A percentile compares a stretch with the other conserved stretches of the same genome.
phyloP scores from a whole-genome alignment of 35 echinoderm and acorn worm species.

The Apostichopus californicus region DNA sequence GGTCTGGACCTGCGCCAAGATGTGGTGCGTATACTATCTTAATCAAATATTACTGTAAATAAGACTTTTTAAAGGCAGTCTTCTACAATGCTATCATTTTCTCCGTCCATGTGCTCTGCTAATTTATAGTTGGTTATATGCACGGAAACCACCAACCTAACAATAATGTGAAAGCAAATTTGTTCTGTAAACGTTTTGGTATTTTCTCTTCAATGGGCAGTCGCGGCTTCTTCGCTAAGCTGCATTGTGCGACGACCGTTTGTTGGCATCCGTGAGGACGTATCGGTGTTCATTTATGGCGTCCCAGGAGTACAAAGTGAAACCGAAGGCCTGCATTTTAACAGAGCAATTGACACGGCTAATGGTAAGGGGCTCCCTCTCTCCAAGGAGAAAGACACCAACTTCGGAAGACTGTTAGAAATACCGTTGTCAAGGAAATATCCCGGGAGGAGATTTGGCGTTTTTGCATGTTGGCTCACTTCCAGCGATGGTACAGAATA shows the following conservation, averaged over 20 bases:
- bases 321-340: background rate
- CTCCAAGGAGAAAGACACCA: background rate
- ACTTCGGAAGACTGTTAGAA: background rate
- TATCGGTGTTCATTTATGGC: background rate
- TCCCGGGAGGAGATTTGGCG: background rate
- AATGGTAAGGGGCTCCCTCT: background rate
- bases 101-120: too few relatives aligned
- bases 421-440: background rate
- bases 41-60: too few relatives aligned
- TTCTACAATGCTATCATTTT: too few relatives aligned
- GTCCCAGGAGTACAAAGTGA: background rate
- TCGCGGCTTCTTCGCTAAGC: background rate
- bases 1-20: background rate
- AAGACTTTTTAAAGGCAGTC: too few relatives aligned
- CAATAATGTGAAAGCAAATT: too few relatives aligned
- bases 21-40: background rate
- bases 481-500: background rate
- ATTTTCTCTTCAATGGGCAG: background rate
- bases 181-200: too few relatives aligned
- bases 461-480: background rate
- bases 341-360: background rate
- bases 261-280: background rate
- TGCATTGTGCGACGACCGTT: constrained; percentile 38
- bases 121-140: too few relatives aligned
- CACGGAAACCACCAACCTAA: too few relatives aligned